A percentile compares a stretch with the other conserved stretches of the same genome.
Evolutionary conservation across 2,113 vertebrate genomes (phyloP).

Genomic region (Heloderma charlesbogerti): DNA sequence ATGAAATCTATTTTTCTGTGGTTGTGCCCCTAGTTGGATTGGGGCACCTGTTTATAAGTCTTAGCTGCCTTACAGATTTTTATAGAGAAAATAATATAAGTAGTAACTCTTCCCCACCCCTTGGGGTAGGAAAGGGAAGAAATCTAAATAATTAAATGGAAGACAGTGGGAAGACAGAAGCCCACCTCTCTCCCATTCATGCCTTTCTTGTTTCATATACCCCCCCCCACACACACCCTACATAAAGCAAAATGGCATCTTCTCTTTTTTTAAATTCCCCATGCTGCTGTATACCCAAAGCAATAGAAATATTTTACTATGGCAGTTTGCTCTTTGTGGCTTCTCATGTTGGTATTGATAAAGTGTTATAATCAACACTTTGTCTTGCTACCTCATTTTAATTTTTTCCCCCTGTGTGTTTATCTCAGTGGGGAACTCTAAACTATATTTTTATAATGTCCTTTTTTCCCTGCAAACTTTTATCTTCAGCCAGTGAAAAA

Average conservation of each 20-base stretch:
- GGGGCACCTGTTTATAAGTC: background rate
- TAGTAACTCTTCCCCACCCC: no score
- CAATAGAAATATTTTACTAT: slow-evolving; percentile 40
- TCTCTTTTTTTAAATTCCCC: slow-evolving; percentile 15
- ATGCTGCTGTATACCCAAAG: background rate
- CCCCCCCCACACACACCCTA: background rate
- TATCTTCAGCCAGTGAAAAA: slow-evolving; percentile 61
- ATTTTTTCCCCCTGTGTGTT: slow-evolving; percentile 31
- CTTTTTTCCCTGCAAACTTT: slow-evolving; percentile 53
- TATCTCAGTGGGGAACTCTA: slow-evolving; percentile 48
- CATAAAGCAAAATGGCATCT: slow-evolving; percentile 27
- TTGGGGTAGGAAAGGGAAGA: background rate
- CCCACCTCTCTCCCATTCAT: background rate
- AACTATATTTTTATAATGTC: slow-evolving; percentile 60
- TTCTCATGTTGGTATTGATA: slow-evolving; percentile 48
- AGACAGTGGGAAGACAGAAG: background rate
- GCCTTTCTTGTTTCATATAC: background rate
- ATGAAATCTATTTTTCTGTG: background rate
- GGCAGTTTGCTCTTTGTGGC: slow-evolving; percentile 31
- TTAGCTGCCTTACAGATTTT: background rate
- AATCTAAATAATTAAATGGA: slow-evolving; percentile 5
- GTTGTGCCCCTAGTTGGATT: background rate
- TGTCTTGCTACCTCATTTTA: slow-evolving; percentile 53
- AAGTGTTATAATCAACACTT: slow-evolving; percentile 44
- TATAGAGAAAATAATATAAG: background rate